Evolutionary conservation across 2,113 vertebrate genomes (phyloP).

Genomic region (Hymenochirus boettgeri): DNA sequence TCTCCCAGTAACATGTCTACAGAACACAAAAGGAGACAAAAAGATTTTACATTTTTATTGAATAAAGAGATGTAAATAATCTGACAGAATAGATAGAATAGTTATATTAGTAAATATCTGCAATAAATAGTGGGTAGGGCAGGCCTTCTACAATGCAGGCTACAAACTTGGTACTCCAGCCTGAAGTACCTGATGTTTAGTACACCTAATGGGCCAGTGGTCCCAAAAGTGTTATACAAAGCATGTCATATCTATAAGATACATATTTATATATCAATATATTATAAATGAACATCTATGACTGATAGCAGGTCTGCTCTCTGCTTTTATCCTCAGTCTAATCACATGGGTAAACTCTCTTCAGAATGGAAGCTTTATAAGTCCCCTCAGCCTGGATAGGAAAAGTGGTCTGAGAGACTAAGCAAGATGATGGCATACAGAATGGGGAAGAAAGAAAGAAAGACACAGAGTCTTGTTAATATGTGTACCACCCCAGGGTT

Average conservation of each 20-base stretch:
- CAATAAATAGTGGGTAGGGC: constrained; percentile 31
- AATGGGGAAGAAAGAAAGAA: background rate
- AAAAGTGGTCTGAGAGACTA: constrained; percentile 5
- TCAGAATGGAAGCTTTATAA: constrained; percentile 44
- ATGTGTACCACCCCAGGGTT: background rate
- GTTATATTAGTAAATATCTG: constrained; percentile 23
- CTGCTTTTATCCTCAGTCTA: constrained; percentile 27
- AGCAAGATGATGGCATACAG: constrained; percentile 15
- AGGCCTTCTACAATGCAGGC: constrained; percentile 89
- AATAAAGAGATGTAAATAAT: constrained; percentile 14
- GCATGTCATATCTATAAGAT: constrained; percentile 97
- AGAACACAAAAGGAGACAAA: background rate
- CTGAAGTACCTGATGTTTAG: constrained; percentile 82
- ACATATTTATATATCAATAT: constrained; percentile 65
- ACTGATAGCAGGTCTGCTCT: constrained; percentile 22
- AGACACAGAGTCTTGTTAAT: background rate
- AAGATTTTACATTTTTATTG: constrained; percentile 25
- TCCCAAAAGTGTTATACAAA: constrained; percentile 77
- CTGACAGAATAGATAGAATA: constrained; percentile 5
- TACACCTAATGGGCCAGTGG: constrained; percentile 73
- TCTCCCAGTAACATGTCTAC: too few relatives aligned
- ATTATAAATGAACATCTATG: constrained; percentile 33
- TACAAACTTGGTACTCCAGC: constrained; percentile 75
- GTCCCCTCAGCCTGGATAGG: background rate
- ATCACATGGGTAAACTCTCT: constrained; percentile 60